Conservation (phyloP, 2,888 invertebrate species). For the Yponomeuta evonymella region DNA sequence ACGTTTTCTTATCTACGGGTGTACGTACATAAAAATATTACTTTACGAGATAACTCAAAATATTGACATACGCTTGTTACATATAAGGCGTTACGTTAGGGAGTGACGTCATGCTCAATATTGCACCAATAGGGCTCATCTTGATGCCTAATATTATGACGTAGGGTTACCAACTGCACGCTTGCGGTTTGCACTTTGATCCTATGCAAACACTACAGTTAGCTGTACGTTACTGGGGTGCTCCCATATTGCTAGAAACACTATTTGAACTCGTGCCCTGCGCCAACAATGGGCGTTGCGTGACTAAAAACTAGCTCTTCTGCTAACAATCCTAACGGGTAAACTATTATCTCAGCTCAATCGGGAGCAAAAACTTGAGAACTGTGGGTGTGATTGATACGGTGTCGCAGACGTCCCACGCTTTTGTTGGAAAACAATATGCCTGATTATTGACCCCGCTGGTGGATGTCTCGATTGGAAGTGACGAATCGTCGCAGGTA, state of each 20-base stretch:
- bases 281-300: neutral
- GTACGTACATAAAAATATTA: too few species aligned
- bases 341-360: neutral
- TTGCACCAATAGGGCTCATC: too few species aligned
- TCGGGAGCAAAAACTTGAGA: slow-evolving; percentile 8
- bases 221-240: neutral
- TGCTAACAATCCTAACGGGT: slow-evolving; percentile 4
- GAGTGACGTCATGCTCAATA: too few species aligned
- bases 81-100: too few species aligned
- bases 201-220: too few species aligned
- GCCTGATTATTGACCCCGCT: slow-evolving; percentile 35
- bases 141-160: too few species aligned
- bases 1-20: too few species aligned
- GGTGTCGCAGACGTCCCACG: slow-evolving; percentile 53
- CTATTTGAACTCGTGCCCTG: neutral
- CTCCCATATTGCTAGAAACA: neutral
- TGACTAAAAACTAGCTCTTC: slow-evolving; percentile 2
- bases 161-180: too few species aligned
- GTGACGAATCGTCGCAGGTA: slow-evolving; percentile 17
- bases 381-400: slow-evolving; percentile 28
- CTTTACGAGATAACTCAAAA: too few species aligned
- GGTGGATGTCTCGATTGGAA: slow-evolving; percentile 20
- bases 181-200: too few species aligned
- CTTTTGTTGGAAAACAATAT: slow-evolving; percentile 39
- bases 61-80: too few species aligned